Conservation (phyloP, 2,113 vertebrate genomes). For the Edolisoma coerulescens region DNA sequence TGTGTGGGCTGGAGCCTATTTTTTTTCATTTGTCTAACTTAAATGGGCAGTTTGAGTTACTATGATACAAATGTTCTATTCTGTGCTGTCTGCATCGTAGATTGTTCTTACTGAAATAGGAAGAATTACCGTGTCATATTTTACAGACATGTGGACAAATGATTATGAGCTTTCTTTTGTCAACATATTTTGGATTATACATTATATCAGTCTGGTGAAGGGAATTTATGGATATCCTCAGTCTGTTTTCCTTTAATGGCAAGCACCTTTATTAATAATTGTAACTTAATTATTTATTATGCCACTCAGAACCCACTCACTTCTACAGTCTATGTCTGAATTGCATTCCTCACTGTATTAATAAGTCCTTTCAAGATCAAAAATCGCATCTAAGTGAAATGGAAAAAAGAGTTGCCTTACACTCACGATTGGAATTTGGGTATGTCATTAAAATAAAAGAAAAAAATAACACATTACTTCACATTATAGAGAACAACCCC, state of each 20-base stretch:
- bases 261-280: background rate
- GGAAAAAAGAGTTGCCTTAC: background rate
- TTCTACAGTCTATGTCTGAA: background rate
- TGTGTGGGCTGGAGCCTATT: conserved; percentile 68
- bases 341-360: background rate
- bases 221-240: background rate
- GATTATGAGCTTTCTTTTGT: background rate
- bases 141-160: background rate
- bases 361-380: background rate
- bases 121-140: background rate
- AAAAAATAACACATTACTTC: background rate
- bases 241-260: background rate
- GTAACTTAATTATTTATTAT: background rate
- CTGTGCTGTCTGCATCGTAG: conserved; percentile 53
- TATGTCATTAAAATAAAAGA: background rate
- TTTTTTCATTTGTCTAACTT: conserved; percentile 66
- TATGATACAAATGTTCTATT: conserved; percentile 55
- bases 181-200: background rate
- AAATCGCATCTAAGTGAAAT: background rate
- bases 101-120: conserved; percentile 14
- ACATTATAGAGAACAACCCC: background rate
- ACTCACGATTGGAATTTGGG: background rate
- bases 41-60: conserved; percentile 64
- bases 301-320: background rate
- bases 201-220: background rate